Evolutionary conservation across 2,888 invertebrate genomes (phyloP).

Genomic region (Brachypterus glaber): DNA sequence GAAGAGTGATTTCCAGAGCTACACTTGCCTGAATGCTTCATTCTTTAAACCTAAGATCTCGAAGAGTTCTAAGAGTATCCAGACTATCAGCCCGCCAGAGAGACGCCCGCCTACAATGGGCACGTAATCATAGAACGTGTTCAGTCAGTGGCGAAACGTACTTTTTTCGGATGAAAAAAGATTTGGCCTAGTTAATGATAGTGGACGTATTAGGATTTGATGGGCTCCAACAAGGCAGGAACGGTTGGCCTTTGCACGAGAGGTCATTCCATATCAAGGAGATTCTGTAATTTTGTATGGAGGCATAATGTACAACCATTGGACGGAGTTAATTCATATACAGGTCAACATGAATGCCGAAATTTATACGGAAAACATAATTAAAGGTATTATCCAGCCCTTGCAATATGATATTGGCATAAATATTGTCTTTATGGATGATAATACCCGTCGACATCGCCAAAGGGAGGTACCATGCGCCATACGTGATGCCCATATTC

Average conservation of each 20-base stretch:
- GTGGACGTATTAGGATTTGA: conserved; percentile 13
- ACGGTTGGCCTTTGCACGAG: conserved; percentile 12
- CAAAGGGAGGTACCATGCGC: conserved; percentile 10
- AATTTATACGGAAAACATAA: too few species aligned
- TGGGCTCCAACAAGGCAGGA: conserved; percentile 13
- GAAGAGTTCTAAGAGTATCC: not conserved
- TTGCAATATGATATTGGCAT: too few species aligned
- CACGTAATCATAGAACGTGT: not conserved
- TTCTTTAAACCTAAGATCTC: not conserved
- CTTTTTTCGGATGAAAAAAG: conserved; percentile 15
- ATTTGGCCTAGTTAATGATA: conserved; percentile 14
- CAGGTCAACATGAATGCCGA: too few species aligned
- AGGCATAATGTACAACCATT: not conserved
- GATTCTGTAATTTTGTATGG: not conserved
- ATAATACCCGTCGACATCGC: conserved; percentile 13
- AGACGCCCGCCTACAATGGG: not conserved
- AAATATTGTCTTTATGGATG: conserved; percentile 15
- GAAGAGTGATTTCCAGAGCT: not conserved
- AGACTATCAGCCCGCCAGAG: not conserved
- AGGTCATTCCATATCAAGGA: not conserved
- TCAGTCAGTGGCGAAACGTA: conserved; percentile 1
- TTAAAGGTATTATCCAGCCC: too few species aligned
- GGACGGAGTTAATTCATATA: conserved; percentile 9
- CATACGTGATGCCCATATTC: conserved; percentile 12
- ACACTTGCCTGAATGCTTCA: conserved; percentile 3